These are phyloP conservation scores for Centropristis striata DNA, from an alignment of 2,113 vertebrate species.

Conservation along the genomic window DNA sequence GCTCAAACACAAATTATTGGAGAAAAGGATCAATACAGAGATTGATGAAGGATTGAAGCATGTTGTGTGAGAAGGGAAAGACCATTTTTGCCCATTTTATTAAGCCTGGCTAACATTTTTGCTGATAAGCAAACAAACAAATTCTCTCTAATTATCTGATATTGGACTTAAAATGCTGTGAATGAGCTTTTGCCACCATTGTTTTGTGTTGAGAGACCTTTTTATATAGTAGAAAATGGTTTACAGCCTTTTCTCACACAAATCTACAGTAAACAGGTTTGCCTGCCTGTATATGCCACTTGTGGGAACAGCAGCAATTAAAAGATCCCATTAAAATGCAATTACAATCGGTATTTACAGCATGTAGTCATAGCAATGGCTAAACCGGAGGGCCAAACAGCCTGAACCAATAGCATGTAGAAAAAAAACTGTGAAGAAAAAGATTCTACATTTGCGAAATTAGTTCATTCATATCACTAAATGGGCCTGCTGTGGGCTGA, in stretches of 20 bases:
- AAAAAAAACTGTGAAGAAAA: background rate
- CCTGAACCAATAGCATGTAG: background rate
- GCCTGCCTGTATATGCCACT: background rate
- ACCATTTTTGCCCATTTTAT: background rate
- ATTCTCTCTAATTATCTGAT: background rate
- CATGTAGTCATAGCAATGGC: constrained; percentile 9
- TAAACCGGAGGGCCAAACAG: background rate
- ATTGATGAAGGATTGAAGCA: background rate
- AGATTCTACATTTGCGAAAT: constrained; percentile 44
- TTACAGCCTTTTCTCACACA: background rate
- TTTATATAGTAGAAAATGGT: background rate
- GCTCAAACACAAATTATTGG: constrained; percentile 1
- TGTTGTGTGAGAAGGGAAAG: background rate
- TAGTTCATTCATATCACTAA: constrained; percentile 46
- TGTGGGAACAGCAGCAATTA: constrained; percentile 7
- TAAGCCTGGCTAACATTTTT: background rate
- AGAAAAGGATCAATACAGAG: constrained; percentile 30
- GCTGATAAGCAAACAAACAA: constrained; percentile 1
- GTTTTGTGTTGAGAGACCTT: background rate
- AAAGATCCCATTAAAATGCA: constrained; percentile 8
- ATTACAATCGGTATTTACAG: constrained; percentile 22
- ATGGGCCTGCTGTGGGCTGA: constrained; percentile 34
- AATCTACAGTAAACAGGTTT: background rate
- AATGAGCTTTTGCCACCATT: background rate
- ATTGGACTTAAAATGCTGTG: background rate